Conservation (phyloP, 2,888 invertebrate genomes). For the Dynastes tityus region DNA sequence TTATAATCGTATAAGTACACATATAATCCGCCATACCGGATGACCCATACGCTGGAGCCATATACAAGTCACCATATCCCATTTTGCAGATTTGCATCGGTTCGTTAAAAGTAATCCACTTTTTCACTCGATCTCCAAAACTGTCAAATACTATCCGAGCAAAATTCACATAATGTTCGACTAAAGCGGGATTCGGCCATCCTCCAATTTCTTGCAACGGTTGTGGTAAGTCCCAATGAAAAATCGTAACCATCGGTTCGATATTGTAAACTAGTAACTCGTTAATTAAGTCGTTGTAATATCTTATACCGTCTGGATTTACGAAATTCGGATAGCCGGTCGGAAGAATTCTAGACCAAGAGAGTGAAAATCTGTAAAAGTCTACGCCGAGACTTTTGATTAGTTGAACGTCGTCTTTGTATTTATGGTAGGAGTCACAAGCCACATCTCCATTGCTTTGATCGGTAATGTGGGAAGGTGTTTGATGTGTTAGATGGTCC, state of each 20-base stretch:
- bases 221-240: constrained; percentile 75
- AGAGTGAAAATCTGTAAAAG: constrained; percentile 76
- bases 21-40: constrained; percentile 76
- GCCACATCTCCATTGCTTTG: constrained; percentile 76
- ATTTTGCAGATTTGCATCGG: constrained; percentile 59
- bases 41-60: constrained; percentile 66
- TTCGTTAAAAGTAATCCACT: constrained; percentile 13
- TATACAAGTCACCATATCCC: constrained; percentile 61
- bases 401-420: constrained; percentile 75
- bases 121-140: no score
- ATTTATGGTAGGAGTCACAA: constrained; percentile 79
- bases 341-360: constrained; percentile 81
- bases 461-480: constrained; percentile 73
- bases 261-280: constrained; percentile 74
- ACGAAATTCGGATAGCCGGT: constrained; percentile 72
- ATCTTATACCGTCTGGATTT: constrained; percentile 76
- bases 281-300: constrained; percentile 77
- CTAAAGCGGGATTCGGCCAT: constrained; percentile 77
- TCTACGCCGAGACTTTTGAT: constrained; percentile 74
- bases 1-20: constrained; percentile 76
- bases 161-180: constrained; percentile 72
- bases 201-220: constrained; percentile 73
- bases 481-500: constrained; percentile 77
- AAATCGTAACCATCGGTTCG: constrained; percentile 75
- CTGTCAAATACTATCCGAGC: no score